These are phyloP conservation scores for Drosophila teissieri DNA, from an alignment of 1,140 invertebrate species.

Conservation along the genomic window DNA sequence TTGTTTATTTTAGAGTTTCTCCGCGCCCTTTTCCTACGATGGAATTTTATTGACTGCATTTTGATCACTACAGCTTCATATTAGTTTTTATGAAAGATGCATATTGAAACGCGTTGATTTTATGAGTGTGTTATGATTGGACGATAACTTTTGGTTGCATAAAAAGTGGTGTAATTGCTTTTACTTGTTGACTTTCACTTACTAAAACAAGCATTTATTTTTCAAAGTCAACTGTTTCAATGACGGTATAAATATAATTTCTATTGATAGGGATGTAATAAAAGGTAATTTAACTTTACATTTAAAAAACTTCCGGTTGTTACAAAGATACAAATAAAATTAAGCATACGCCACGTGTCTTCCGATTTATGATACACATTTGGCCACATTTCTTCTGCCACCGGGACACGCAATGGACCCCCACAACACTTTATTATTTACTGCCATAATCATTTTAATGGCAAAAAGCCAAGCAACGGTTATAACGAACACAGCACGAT, in stretches of 20 bases:
- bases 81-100: neutral
- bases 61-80: neutral
- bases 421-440: slow-evolving; percentile 72
- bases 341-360: slow-evolving; percentile 42
- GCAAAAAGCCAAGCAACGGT: slow-evolving; percentile 30
- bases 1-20: slow-evolving; percentile 16
- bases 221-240: too few species aligned
- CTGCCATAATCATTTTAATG: slow-evolving; percentile 76
- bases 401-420: neutral
- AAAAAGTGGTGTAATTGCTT: neutral
- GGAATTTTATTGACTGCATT: neutral
- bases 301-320: too few species aligned
- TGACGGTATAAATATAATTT: too few species aligned
- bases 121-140: neutral
- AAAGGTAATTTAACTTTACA: too few species aligned
- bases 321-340: neutral
- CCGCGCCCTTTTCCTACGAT: neutral
- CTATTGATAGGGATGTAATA: too few species aligned
- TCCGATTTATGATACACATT: too few species aligned
- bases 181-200: too few species aligned
- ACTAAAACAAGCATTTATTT: too few species aligned
- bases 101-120: neutral
- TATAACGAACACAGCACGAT: slow-evolving; percentile 46
- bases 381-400: slow-evolving; percentile 28
- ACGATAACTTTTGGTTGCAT: neutral